These are phyloP conservation scores for Hypomecis punctinalis DNA, from an alignment of 2,888 invertebrate genomes.

Conservation along the genomic window DNA sequence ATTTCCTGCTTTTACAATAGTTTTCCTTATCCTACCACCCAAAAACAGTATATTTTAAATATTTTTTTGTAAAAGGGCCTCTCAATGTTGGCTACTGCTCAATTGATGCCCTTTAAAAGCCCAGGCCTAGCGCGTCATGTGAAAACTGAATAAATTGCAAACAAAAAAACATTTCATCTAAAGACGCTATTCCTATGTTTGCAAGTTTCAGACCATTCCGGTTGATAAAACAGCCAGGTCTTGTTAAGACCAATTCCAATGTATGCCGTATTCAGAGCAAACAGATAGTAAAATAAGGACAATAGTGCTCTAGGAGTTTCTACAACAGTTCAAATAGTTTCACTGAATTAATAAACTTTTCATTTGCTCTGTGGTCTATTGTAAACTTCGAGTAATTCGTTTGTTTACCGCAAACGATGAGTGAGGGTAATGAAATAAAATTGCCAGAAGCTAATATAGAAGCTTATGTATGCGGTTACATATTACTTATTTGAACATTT, in stretches of 20 bases:
- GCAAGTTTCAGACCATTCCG: background rate
- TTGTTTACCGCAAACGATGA: constrained; percentile 26
- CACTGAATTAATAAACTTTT: constrained; percentile 8
- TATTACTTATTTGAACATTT: too few species aligned
- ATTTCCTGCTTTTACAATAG: too few species aligned
- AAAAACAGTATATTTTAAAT: too few species aligned
- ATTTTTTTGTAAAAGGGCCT: too few species aligned
- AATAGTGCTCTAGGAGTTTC: background rate
- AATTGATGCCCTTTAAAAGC: too few species aligned
- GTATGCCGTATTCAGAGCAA: constrained; percentile 4
- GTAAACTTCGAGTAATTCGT: background rate
- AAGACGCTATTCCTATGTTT: too few species aligned
- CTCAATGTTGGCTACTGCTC: too few species aligned
- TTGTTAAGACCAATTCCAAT: constrained; percentile 6
- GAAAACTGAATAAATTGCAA: too few species aligned
- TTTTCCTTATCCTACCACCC: too few species aligned
- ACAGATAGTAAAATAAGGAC: background rate
- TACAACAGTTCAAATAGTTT: background rate
- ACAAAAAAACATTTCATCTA: too few species aligned
- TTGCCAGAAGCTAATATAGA: background rate
- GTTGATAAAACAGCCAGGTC: background rate
- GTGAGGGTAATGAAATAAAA: constrained; percentile 9
- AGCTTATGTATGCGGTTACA: background rate
- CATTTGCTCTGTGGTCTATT: constrained; percentile 13
- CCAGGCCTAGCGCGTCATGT: too few species aligned